Conservation (phyloP, 1,140 invertebrate species). For the Drosophila tristis region DNA sequence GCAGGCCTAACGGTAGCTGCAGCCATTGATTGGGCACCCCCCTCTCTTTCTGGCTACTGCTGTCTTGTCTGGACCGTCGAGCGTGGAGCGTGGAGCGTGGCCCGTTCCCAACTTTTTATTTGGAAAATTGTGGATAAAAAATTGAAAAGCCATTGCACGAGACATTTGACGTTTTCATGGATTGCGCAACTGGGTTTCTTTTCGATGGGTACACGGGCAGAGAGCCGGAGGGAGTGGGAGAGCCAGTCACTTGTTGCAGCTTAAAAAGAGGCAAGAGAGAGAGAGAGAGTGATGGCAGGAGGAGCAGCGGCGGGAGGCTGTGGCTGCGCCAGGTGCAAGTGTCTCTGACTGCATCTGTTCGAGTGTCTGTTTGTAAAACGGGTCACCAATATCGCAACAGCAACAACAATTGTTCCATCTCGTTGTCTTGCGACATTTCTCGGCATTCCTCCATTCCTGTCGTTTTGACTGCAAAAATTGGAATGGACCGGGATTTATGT, state of each 20-base stretch:
- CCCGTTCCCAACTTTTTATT: slow-evolving; percentile 70
- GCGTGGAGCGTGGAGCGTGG: background rate
- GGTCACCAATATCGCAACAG: slow-evolving; percentile 22
- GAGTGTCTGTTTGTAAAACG: slow-evolving; percentile 13
- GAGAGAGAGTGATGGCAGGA: background rate
- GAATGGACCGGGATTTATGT: slow-evolving; percentile 1
- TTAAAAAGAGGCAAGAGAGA: too few relatives aligned
- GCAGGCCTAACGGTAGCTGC: slow-evolving; percentile 9
- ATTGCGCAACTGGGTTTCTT: slow-evolving; percentile 57
- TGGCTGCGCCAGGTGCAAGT: slow-evolving; percentile 37
- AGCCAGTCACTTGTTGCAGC: too few relatives aligned
- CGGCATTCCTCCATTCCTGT: slow-evolving; percentile 41
- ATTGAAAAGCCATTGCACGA: slow-evolving; percentile 67
- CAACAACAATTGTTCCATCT: slow-evolving; percentile 43
- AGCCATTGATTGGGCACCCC: slow-evolving; percentile 41
- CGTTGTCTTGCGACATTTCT: slow-evolving; percentile 28
- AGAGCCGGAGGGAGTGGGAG: slow-evolving; percentile 10
- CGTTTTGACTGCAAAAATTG: slow-evolving; percentile 24
- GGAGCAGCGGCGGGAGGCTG: background rate
- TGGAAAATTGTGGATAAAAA: slow-evolving; percentile 61
- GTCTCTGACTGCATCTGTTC: slow-evolving; percentile 1
- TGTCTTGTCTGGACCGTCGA: background rate
- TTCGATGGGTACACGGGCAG: background rate
- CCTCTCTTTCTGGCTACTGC: slow-evolving; percentile 6
- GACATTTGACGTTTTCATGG: slow-evolving; percentile 42